Conservation (phyloP, 2,888 invertebrate species). For the Acanthacorydalis orientalis region DNA sequence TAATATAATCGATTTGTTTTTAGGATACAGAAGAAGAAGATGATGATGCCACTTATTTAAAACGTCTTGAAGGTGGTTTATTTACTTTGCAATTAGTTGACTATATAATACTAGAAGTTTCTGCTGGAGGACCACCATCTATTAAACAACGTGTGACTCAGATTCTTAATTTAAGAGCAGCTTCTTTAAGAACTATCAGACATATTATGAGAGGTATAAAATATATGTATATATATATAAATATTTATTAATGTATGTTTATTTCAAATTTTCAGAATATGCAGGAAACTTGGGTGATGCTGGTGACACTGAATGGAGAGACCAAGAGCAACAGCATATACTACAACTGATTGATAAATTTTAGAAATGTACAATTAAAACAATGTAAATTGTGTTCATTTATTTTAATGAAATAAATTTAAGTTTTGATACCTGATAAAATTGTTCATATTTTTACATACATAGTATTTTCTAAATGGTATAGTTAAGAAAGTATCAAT, state of each 20-base stretch:
- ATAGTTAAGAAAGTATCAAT: too few species aligned
- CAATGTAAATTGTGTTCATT: too few species aligned
- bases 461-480: too few species aligned
- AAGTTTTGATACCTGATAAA: too few species aligned
- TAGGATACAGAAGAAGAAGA: constrained; percentile 34
- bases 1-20: neutral
- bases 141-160: constrained; percentile 78
- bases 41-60: constrained; percentile 76
- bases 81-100: constrained; percentile 92
- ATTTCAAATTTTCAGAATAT: constrained; percentile 47
- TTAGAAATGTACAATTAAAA: constrained; percentile 20
- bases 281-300: constrained; percentile 90
- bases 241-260: neutral
- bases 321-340: constrained; percentile 82
- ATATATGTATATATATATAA: neutral
- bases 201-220: constrained; percentile 76
- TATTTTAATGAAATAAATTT: too few species aligned
- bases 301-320: constrained; percentile 68
- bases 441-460: too few species aligned
- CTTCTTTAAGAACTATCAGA: constrained; percentile 80
- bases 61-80: constrained; percentile 82
- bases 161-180: constrained; percentile 75
- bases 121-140: constrained; percentile 47
- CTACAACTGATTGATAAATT: constrained; percentile 87
- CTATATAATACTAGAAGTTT: constrained; percentile 69